Evolutionary conservation across 1,140 invertebrate genomes (phyloP).

Genomic region (Sipha flava): DNA sequence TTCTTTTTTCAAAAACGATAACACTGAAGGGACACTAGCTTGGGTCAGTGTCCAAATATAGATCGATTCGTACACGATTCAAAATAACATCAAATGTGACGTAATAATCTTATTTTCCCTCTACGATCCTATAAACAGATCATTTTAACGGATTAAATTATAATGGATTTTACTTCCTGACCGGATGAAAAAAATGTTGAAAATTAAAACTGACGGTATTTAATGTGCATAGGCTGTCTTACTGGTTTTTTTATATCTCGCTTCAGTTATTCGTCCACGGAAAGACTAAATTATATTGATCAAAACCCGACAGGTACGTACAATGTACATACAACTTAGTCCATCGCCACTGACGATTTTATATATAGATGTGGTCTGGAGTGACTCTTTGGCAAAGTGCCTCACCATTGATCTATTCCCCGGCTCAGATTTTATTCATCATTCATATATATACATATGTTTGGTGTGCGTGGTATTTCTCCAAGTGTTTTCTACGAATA

Average conservation of each 20-base stretch:
- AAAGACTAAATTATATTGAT: neutral
- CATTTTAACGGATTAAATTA: too few species aligned
- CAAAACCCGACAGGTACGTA: neutral
- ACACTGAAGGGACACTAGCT: too few species aligned
- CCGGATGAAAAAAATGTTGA: too few species aligned
- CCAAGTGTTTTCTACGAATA: neutral
- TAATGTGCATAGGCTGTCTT: neutral
- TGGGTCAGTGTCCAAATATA: too few species aligned
- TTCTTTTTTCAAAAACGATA: too few species aligned
- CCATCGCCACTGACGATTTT: neutral
- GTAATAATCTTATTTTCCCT: too few species aligned
- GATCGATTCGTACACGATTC: too few species aligned
- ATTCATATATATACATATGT: neutral
- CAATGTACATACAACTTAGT: neutral
- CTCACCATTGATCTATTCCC: neutral
- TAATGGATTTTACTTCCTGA: too few species aligned
- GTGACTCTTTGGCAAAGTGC: neutral
- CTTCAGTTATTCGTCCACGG: neutral
- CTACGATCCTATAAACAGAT: too few species aligned
- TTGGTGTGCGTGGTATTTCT: neutral
- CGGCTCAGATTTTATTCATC: neutral
- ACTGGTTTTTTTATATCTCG: neutral
- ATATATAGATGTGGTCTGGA: constrained; percentile 39
- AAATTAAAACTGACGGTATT: too few species aligned
- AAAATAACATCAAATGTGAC: too few species aligned